Evolutionary conservation across 1,140 invertebrate species (phyloP), one percentile per base, ranked within the genome.

Genomic region (Drusus annulatus): DNA sequence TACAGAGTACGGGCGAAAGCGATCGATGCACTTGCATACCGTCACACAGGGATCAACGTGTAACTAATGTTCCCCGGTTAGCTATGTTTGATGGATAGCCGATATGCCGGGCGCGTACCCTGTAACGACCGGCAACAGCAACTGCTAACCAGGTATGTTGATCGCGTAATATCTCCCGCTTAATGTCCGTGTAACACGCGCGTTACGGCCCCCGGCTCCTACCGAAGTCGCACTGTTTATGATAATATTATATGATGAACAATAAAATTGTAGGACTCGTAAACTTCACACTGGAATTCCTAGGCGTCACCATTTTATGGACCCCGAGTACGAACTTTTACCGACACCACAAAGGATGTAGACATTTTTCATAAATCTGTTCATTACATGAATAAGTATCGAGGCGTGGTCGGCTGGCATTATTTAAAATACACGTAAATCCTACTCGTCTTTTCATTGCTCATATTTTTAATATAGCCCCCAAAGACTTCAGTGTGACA

Each of bases 161-260:
- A 56, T 56, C 54, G 54, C n/a, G 54, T 45, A 56, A 56, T 56
- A 21, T n/a, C n/a, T 17, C n/a, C n/a, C 54, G 19, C 6, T n/a
- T 56, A 56, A 56, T 56, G 54, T 56, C 54, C n/a, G 19, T 17
- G 54, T 56, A 56, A 56, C 54, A 56, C 54, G 54, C 54, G 54
- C 19, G n/a, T 21, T 17, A 56, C 54, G 0, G 19, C 54, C 36
- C 36, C 36, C 36, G 10, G 10, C 36, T 45, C 36, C 36, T 45
- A 45, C 36, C 8, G 19, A 6, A n/a, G 16, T 56, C 54, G 19
- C 19, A 56, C 54, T 56, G 19, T 56, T 56, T 56, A 56, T 56
- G 54, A 56, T 21, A 45, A 45, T 45, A 56, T n/a, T n/a, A n/a
- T n/a, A n/a, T n/a, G n/a, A n/a, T 21, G 54, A 56, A 21, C 54